phyloP scores from a whole-genome alignment of 2,888 invertebrate species.

The Nomada flava region DNA sequence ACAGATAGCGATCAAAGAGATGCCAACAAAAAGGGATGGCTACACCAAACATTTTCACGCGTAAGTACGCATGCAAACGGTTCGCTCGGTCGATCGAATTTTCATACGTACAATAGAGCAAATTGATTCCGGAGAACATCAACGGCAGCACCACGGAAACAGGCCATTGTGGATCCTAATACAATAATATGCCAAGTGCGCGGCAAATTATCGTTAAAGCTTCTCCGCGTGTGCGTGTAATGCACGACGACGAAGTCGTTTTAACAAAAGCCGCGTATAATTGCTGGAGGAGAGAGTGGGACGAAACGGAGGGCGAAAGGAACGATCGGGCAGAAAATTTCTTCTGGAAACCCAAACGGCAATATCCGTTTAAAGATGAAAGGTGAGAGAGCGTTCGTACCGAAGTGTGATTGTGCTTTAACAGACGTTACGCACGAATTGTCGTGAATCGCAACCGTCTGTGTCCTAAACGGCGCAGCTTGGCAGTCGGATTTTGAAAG shows the following conservation, averaged over 20 bases:
- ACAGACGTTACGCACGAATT: conserved; percentile 19
- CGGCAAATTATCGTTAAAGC: conserved; percentile 46
- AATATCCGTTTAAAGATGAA: neutral
- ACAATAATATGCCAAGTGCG: conserved; percentile 58
- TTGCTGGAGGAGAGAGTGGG: conserved; percentile 1
- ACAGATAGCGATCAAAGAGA: conserved; percentile 9
- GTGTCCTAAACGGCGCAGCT: conserved; percentile 7
- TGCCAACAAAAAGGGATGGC: neutral
- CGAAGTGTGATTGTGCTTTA: conserved; percentile 14
- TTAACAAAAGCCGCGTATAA: conserved; percentile 28
- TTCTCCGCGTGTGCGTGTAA: conserved; percentile 19
- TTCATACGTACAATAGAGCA: conserved; percentile 1
- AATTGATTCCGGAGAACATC: conserved; percentile 32
- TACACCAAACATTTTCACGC: conserved; percentile 2
- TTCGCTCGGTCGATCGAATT: neutral
- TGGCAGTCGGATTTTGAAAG: conserved; percentile 26
- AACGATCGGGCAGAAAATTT: neutral
- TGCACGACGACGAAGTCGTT: conserved; percentile 5
- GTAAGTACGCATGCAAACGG: neutral
- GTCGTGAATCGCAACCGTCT: conserved; percentile 29
- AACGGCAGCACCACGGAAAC: conserved; percentile 35
- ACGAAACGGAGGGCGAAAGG: neutral
- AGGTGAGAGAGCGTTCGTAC: neutral
- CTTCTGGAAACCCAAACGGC: neutral
- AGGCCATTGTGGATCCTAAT: conserved; percentile 51